Conservation (phyloP, 1,140 invertebrate species). For the Mycetomoellerius zeteki region DNA sequence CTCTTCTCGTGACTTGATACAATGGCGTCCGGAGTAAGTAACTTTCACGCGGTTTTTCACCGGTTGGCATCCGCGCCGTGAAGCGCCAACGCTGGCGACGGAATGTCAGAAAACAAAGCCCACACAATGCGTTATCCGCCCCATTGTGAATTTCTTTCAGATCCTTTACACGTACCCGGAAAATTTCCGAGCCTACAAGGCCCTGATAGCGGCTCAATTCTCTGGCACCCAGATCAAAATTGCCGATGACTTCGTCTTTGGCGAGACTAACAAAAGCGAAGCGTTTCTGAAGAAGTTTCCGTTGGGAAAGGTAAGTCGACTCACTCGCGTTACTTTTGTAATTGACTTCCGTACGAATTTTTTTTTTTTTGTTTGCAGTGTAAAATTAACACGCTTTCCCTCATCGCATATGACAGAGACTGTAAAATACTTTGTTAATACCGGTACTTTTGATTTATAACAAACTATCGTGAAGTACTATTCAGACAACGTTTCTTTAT, state of each 20-base stretch:
- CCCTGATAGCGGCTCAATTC: slow-evolving; percentile 97
- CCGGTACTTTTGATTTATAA: neutral
- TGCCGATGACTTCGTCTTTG: slow-evolving; percentile 95
- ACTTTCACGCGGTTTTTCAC: slow-evolving; percentile 80
- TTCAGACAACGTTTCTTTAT: neutral
- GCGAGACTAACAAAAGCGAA: slow-evolving; percentile 96
- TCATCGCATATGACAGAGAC: neutral
- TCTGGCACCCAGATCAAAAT: slow-evolving; percentile 96
- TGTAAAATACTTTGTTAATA: neutral
- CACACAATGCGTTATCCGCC: slow-evolving; percentile 52
- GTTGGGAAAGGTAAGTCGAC: slow-evolving; percentile 93
- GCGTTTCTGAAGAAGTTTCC: slow-evolving; percentile 98
- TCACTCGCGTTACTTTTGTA: neutral
- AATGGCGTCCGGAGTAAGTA: slow-evolving; percentile 89
- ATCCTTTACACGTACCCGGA: slow-evolving; percentile 98
- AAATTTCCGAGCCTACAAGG: slow-evolving; percentile 98
- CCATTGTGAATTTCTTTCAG: slow-evolving; percentile 89
- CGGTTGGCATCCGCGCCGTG: slow-evolving; percentile 82
- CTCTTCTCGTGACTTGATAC: slow-evolving; percentile 83
- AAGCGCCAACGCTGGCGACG: slow-evolving; percentile 18
- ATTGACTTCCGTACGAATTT: neutral
- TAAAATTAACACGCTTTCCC: slow-evolving; percentile 30
- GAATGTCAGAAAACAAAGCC: neutral
- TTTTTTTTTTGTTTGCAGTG: neutral
- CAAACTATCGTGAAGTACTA: neutral